A percentile compares a stretch with the other conserved stretches of the same genome.
phyloP scores from a whole-genome alignment of 2,888 invertebrate species.

The Volucella inflata region DNA sequence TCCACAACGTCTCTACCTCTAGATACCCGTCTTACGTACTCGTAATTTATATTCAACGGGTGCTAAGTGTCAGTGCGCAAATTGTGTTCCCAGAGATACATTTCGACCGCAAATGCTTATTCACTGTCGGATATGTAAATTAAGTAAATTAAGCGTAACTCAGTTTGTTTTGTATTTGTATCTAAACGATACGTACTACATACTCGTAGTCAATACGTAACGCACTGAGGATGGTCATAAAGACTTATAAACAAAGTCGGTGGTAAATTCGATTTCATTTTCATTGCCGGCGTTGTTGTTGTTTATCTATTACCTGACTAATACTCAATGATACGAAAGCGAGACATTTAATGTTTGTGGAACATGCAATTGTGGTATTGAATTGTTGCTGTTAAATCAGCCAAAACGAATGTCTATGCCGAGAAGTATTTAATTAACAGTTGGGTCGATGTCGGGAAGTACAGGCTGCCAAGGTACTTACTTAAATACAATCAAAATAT shows the following conservation, averaged over 20 bases:
- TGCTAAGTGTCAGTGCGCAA: conserved; percentile 9
- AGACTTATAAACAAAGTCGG: conserved; percentile 4
- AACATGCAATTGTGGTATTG: conserved; percentile 55
- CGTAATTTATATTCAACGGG: conserved; percentile 46
- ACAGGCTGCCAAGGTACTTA: neutral
- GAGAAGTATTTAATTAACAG: conserved; percentile 42
- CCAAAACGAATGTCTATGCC: conserved; percentile 31
- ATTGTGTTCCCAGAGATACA: conserved; percentile 52
- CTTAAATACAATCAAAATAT: too few species aligned
- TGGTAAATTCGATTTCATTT: conserved; percentile 19
- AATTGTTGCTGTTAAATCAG: conserved; percentile 23
- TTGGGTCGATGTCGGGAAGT: neutral
- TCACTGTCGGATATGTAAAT: conserved; percentile 60
- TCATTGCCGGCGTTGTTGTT: neutral
- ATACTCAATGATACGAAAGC: conserved; percentile 33
- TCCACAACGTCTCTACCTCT: conserved; percentile 5
- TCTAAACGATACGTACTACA: neutral
- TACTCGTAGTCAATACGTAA: neutral
- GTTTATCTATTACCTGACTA: conserved; percentile 29
- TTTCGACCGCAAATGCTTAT: conserved; percentile 58
- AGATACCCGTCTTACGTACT: neutral
- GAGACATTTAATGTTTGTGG: conserved; percentile 51
- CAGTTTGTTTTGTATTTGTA: conserved; percentile 6
- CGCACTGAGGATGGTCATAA: conserved; percentile 38
- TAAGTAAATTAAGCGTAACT: conserved; percentile 20